Percentiles rank a stretch among this genome's conserved stretches.
Conservation (phyloP, 2,797 vertebrate species). For the Neoniphon sammara region DNA sequence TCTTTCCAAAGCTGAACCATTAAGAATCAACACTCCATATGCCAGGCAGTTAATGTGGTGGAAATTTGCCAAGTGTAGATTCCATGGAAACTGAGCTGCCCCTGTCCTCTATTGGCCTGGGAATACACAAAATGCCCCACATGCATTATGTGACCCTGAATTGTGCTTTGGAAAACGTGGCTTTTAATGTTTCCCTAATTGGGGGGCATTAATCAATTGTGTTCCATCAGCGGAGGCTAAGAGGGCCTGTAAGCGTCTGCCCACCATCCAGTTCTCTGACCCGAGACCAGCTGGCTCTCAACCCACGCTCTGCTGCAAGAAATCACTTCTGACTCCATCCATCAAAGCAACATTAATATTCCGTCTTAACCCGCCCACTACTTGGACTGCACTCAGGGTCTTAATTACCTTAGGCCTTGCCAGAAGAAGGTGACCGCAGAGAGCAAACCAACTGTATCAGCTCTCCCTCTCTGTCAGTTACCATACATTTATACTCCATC, state of each 20-base stretch:
- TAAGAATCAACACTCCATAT: conserved; percentile 66
- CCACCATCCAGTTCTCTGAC: conserved; percentile 74
- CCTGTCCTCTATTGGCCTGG: conserved; percentile 52
- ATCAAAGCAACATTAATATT: conserved; percentile 87
- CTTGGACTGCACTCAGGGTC: conserved; percentile 69
- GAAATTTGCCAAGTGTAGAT: conserved; percentile 73
- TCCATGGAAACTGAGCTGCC: conserved; percentile 67
- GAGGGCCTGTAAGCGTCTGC: conserved; percentile 74
- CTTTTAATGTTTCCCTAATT: conserved; percentile 86
- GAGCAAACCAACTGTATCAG: conserved; percentile 73
- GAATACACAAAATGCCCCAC: conserved; percentile 73
- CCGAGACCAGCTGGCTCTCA: conserved; percentile 83
- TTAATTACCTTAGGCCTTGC: conserved; percentile 81
- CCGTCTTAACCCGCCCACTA: conserved; percentile 75
- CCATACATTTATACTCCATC: conserved; percentile 80
- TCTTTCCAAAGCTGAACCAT: conserved; percentile 60
- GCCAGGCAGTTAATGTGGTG: conserved; percentile 67
- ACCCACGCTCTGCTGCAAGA: conserved; percentile 81
- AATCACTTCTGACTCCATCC: conserved; percentile 87
- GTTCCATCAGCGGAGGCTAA: conserved; percentile 81
- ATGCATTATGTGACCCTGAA: conserved; percentile 70
- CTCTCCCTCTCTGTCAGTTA: conserved; percentile 78
- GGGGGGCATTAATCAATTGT: conserved; percentile 83
- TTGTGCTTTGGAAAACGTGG: conserved; percentile 76
- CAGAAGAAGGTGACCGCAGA: conserved; percentile 75